A percentile compares a stretch with the other conserved stretches of the same genome.
These are phyloP conservation scores for Hyla sarda DNA, from an alignment of 2,113 vertebrate genomes.

Conservation along the genomic window DNA sequence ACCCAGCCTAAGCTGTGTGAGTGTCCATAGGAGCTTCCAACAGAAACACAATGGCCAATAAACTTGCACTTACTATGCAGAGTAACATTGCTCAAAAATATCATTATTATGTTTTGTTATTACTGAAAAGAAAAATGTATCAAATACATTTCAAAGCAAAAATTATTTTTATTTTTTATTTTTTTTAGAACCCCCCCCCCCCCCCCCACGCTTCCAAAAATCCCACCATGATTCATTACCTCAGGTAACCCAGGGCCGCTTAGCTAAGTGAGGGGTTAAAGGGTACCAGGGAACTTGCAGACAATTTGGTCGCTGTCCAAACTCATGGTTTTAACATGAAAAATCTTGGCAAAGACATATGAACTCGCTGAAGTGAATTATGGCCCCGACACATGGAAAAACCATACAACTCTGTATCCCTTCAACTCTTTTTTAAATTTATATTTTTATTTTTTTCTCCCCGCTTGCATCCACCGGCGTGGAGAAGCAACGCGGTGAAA, in stretches of 20 bases:
- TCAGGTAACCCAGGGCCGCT: conserved; percentile 12
- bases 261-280: conserved; percentile 24
- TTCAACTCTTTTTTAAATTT: neutral
- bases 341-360: conserved; percentile 52
- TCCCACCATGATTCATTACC: neutral
- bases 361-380: conserved; percentile 54
- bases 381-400: conserved; percentile 27
- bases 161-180: too few relatives aligned
- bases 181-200: neutral
- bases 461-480: neutral
- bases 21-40: too few relatives aligned
- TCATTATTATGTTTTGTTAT: too few relatives aligned
- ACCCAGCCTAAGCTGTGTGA: too few relatives aligned
- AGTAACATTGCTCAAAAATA: too few relatives aligned
- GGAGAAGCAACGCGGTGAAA: neutral
- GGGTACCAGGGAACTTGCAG: conserved; percentile 4
- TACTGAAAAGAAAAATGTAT: too few relatives aligned
- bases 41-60: too few relatives aligned
- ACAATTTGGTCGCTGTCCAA: conserved; percentile 50
- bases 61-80: too few relatives aligned
- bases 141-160: too few relatives aligned
- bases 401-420: conserved; percentile 20
- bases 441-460: too few relatives aligned
- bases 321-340: conserved; percentile 55
- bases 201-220: neutral